A percentile compares a stretch with the other conserved stretches of the same genome.
Conservation (phyloP, 2,888 invertebrate species). For the Xestia xanthographa region DNA sequence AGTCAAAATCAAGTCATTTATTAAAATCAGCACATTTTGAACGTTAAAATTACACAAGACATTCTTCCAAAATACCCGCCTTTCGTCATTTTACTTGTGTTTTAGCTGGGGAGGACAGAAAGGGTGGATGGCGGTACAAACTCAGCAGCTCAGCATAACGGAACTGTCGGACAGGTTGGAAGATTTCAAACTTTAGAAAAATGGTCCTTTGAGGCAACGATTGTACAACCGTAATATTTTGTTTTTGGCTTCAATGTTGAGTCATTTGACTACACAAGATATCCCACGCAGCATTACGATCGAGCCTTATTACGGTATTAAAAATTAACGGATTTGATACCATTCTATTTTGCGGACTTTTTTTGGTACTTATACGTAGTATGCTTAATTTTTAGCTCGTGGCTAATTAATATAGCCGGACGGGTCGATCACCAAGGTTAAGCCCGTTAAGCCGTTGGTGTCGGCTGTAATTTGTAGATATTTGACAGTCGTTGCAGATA, state of each 20-base stretch:
- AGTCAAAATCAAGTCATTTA: not conserved
- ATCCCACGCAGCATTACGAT: not conserved
- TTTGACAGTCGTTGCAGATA: not conserved
- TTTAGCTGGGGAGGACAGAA: not conserved
- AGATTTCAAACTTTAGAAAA: not conserved
- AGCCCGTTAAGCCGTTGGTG: not conserved
- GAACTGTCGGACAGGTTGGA: not conserved
- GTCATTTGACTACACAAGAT: not conserved
- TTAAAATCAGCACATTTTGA: not conserved
- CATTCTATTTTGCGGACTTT: not conserved
- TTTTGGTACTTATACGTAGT: not conserved
- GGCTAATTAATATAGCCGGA: not conserved
- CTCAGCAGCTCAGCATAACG: not conserved
- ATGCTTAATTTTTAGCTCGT: not conserved
- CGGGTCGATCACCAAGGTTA: not conserved
- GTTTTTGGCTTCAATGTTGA: slow-evolving; percentile 1
- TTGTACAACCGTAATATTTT: not conserved
- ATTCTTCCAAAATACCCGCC: not conserved
- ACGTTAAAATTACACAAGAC: not conserved
- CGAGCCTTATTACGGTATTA: slow-evolving; percentile 7
- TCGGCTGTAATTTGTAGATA: not conserved
- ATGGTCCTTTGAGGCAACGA: slow-evolving; percentile 1
- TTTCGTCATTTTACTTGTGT: not conserved
- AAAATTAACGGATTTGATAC: not conserved
- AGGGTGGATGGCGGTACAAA: not conserved